Percentiles rank a stretch among this genome's conserved stretches.
Evolutionary conservation across 2,797 vertebrate species (phyloP).

Genomic region (Enoplosus armatus): DNA sequence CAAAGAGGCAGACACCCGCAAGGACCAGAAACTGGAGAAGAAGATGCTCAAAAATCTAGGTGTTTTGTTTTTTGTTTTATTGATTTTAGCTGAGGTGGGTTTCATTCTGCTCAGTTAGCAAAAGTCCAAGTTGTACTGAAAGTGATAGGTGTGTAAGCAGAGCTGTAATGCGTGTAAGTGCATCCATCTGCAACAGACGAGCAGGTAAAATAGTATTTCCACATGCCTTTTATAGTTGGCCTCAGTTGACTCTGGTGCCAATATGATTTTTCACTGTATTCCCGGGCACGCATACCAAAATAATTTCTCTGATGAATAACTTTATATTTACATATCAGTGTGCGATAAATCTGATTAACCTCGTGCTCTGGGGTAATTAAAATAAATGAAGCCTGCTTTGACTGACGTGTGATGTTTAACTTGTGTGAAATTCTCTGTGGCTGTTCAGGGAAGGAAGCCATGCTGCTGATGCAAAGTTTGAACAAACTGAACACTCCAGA

Average conservation of each 20-base stretch:
- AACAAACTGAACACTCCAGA: conserved; percentile 93
- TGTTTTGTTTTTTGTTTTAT: conserved; percentile 55
- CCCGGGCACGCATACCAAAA: not conserved
- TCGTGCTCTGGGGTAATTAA: not conserved
- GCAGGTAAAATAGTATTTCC: conserved; percentile 46
- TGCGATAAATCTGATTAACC: not conserved
- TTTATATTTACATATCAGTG: not conserved
- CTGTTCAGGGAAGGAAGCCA: conserved; percentile 93
- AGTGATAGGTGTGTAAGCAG: conserved; percentile 52
- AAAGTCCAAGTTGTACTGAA: conserved; percentile 59
- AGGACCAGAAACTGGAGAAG: conserved; percentile 95
- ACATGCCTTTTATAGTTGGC: conserved; percentile 25
- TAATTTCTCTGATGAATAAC: not conserved
- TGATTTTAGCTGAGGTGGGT: conserved; percentile 55
- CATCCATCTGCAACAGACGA: conserved; percentile 42
- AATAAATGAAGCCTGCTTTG: not conserved
- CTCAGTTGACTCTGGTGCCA: not conserved
- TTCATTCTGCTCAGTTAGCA: conserved; percentile 66
- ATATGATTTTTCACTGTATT: not conserved
- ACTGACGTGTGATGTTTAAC: not conserved
- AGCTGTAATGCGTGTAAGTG: conserved; percentile 46
- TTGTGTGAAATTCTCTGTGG: conserved; percentile 11
- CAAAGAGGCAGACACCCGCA: conserved; percentile 80
- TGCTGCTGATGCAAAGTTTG: conserved; percentile 93
- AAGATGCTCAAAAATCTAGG: conserved; percentile 97